These are phyloP conservation scores for Apamea sordens DNA, from an alignment of 2,888 invertebrate genomes.

Conservation along the genomic window DNA sequence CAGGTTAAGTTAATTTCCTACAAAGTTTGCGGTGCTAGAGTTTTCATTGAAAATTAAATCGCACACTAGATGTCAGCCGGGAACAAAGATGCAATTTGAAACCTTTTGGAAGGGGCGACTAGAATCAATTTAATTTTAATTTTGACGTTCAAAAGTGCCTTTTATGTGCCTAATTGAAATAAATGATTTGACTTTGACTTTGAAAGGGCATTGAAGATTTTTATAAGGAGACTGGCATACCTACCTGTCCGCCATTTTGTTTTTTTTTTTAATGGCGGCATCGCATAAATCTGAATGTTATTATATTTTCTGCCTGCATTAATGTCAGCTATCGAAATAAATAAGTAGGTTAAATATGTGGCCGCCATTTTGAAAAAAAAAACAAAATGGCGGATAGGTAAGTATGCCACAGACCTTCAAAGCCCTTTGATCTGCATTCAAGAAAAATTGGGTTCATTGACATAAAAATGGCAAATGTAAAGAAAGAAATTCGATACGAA, in stretches of 20 bases:
- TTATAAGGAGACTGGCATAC: neutral
- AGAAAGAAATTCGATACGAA: slow-evolving; percentile 17
- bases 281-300: neutral
- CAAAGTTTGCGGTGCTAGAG: neutral
- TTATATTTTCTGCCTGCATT: neutral
- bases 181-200: no score
- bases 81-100: slow-evolving; percentile 4
- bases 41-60: slow-evolving; percentile 7
- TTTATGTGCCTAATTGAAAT: no score
- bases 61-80: neutral
- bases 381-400: neutral
- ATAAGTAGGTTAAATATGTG: neutral
- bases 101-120: no score
- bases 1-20: no score
- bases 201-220: neutral
- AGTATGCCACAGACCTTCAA: neutral
- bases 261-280: neutral
- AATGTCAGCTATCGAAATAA: neutral
- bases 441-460: slow-evolving; percentile 7
- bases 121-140: no score
- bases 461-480: neutral
- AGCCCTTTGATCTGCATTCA: neutral
- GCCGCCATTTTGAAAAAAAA: neutral
- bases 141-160: no score
- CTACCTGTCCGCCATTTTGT: neutral